Evolutionary conservation across 2,113 vertebrate species (phyloP), one percentile per base, ranked within the genome.

Genomic region (Odontesthes bonariensis): DNA sequence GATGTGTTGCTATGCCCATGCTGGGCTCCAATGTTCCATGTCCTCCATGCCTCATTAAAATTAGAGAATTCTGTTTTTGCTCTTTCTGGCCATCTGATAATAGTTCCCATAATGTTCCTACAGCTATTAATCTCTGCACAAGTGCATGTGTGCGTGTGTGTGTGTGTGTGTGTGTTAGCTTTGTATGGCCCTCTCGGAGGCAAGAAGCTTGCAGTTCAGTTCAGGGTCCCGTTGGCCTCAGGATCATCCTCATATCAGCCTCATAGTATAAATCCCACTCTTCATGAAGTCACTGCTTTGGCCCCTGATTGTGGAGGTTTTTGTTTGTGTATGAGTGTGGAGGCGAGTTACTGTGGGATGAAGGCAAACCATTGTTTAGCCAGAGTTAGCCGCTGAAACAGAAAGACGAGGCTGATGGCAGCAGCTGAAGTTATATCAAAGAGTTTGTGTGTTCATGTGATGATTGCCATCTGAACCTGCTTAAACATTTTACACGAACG

Each of bases 351-450:
- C 65, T 86, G 33, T 69, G 46, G 64, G 67, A 88, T 90, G 80
- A 92, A 91, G 82, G 81, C 64, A 31, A 81, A 74, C 69, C 86
- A 90, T 89, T 90, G 86, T 91, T 91, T 59, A 80, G 70, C 58
- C 42, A 22, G 52, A 42, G 79, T 64, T 67, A 72, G 71, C 70
- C 65, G 35, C 77, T 76, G 70, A 72, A 63, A 78, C 49, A 85
- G 77, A 85, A 55, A 80, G 59, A 70, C 23, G 2, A 73, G 59
- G 70, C 77, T 61, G 46, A 82, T 59, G 53, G 80, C 70, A 77
- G 75, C 66, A 73, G 87, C 75, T 86, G 84, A 81, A 58, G 51
- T 76, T 59, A 55, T 77, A 73, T 82, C 69, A 82, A 71, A 90
- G 72, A 31, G 58, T 64, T 19, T 53, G 62, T 78, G 66, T 73